Conservation (phyloP, 1,140 invertebrate genomes). For the Tribolium castaneum region DNA sequence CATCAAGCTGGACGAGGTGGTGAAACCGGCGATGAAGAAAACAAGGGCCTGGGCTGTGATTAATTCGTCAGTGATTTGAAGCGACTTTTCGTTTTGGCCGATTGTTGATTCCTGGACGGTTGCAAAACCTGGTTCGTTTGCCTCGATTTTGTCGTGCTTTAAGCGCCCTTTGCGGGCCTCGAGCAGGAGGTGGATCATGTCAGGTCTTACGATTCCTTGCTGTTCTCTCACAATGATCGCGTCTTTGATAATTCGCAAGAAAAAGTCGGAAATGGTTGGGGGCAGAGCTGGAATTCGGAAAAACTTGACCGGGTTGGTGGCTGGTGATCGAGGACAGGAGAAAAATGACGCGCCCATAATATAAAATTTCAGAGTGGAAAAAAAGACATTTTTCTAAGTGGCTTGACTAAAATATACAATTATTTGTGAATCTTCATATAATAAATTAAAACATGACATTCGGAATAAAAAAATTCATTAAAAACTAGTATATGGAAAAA, state of each 20-base stretch:
- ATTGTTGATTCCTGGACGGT: conserved; percentile 57
- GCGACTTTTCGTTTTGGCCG: conserved; percentile 43
- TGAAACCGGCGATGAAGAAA: conserved; percentile 73
- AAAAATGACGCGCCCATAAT: neutral
- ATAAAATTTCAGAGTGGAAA: too few relatives aligned
- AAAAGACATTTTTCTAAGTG: too few relatives aligned
- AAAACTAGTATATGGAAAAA: too few relatives aligned
- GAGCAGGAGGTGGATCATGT: conserved; percentile 65
- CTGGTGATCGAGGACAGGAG: neutral
- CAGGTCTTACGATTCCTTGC: conserved; percentile 61
- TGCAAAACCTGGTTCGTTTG: conserved; percentile 61
- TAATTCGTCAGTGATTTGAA: conserved; percentile 67
- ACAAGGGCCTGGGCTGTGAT: conserved; percentile 72
- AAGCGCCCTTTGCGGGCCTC: conserved; percentile 63
- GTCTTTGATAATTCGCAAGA: conserved; percentile 57
- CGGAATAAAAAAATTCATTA: too few relatives aligned
- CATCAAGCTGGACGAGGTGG: conserved; percentile 64
- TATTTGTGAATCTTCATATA: too few relatives aligned
- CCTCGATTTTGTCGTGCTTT: conserved; percentile 45
- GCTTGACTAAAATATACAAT: too few relatives aligned
- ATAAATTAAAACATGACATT: too few relatives aligned
- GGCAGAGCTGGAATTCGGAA: conserved; percentile 50
- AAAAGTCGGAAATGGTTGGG: conserved; percentile 50
- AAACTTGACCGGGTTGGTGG: neutral
- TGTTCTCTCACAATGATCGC: conserved; percentile 61